These are phyloP conservation scores for Lepidurus apus DNA, from an alignment of 1,140 invertebrate species.

Conservation along the genomic window DNA sequence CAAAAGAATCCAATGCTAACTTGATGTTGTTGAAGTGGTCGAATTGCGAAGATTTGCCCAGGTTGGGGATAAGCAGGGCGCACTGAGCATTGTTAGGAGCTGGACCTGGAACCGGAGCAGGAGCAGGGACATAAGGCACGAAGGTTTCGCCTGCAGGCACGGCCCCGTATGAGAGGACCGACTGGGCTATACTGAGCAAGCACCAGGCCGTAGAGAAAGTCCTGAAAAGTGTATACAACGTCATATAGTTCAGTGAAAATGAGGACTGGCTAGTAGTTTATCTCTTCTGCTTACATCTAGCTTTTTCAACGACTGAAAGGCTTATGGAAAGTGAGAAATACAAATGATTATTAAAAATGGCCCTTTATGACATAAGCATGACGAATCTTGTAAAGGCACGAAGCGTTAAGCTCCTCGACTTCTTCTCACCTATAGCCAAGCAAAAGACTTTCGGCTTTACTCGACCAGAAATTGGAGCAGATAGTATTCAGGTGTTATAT, in stretches of 20 bases:
- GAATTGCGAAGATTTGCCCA: neutral
- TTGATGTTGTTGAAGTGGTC: slow-evolving; percentile 6
- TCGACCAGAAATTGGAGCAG: neutral
- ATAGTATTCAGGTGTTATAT: neutral
- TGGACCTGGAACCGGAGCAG: neutral
- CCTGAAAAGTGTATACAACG: neutral
- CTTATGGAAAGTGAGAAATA: neutral
- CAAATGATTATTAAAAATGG: neutral
- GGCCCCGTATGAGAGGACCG: neutral
- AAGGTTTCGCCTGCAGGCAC: neutral
- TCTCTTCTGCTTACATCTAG: too few species aligned
- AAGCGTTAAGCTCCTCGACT: neutral
- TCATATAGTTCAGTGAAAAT: too few species aligned
- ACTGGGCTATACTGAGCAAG: neutral
- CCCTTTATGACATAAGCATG: neutral
- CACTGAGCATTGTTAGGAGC: neutral
- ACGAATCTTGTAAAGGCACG: neutral
- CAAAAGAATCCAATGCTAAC: neutral
- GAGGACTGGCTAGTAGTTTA: too few species aligned
- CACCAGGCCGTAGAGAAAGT: slow-evolving; percentile 1
- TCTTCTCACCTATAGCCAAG: too few species aligned
- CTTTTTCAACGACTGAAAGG: too few species aligned
- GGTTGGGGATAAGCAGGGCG: neutral
- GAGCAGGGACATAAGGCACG: neutral
- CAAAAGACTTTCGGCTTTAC: neutral